These are phyloP conservation scores for Gephyroberyx darwinii DNA, from an alignment of 2,797 vertebrate species.

Conservation along the genomic window DNA sequence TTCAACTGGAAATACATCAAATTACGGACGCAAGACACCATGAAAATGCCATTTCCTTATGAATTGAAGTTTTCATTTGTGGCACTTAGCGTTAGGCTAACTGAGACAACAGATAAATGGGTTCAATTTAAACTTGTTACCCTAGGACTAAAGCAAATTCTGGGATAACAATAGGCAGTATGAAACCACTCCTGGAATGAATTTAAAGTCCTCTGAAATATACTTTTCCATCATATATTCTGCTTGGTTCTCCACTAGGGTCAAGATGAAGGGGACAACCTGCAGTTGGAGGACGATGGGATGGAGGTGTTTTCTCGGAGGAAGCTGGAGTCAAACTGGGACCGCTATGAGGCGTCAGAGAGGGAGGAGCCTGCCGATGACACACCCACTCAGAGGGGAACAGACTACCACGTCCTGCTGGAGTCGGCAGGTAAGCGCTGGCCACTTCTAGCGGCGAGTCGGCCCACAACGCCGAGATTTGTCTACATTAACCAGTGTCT, in stretches of 20 bases:
- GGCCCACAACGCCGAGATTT: not conserved
- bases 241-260: conserved; percentile 48
- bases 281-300: conserved; percentile 74
- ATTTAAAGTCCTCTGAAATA: not conserved
- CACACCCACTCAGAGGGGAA: conserved; percentile 85
- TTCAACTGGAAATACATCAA: too few relatives aligned
- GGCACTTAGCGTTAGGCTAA: too few relatives aligned
- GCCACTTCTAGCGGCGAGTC: not conserved
- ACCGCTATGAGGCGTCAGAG: conserved; percentile 85
- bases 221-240: not conserved
- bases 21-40: too few relatives aligned
- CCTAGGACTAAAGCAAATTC: too few relatives aligned
- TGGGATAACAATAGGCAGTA: too few relatives aligned
- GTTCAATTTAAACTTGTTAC: not conserved
- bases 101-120: not conserved
- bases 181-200: not conserved
- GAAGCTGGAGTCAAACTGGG: conserved; percentile 92
- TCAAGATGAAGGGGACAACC: conserved; percentile 64
- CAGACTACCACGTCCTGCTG: conserved; percentile 89
- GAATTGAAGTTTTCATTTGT: too few relatives aligned
- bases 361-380: conserved; percentile 63
- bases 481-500: not conserved
- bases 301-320: conserved; percentile 85
- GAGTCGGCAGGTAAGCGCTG: conserved; percentile 84
- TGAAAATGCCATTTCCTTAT: too few relatives aligned